Conservation (phyloP, 2,113 vertebrate species). For the Oreocharis arfaki region DNA sequence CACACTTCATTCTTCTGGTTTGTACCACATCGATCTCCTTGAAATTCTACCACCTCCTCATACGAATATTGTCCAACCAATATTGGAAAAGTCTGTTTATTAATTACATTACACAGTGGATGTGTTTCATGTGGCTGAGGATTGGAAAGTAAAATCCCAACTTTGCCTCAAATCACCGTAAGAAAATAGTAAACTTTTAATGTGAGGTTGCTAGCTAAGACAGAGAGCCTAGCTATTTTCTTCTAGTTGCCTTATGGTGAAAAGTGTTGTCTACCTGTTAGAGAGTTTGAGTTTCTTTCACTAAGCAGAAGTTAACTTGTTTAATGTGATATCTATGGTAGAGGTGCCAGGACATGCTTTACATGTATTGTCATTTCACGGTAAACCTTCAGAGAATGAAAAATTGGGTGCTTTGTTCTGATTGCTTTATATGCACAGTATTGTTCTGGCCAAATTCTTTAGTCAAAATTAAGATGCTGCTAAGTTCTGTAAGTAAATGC, state of each 20-base stretch:
- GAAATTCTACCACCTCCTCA: not conserved
- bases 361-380: not conserved
- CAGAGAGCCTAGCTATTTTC: not conserved
- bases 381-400: not conserved
- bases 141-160: not conserved
- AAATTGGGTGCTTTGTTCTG: not conserved
- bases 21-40: not conserved
- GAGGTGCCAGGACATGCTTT: not conserved
- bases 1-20: not conserved
- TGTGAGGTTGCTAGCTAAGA: not conserved
- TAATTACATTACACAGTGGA: not conserved
- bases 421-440: not conserved
- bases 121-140: not conserved
- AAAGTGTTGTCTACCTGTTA: not conserved
- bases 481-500: not conserved
- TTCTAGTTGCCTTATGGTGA: not conserved
- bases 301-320: not conserved
- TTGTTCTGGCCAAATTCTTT: conserved; percentile 11
- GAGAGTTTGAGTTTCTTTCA: not conserved
- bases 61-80: not conserved
- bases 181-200: not conserved
- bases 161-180: not conserved
- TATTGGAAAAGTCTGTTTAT: not conserved
- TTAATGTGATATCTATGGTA: not conserved
- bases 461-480: not conserved